Percentiles rank a stretch among this genome's conserved stretches.
These are phyloP conservation scores for Colistium nudipinnis DNA, from an alignment of 2,113 vertebrate genomes.

Conservation along the genomic window DNA sequence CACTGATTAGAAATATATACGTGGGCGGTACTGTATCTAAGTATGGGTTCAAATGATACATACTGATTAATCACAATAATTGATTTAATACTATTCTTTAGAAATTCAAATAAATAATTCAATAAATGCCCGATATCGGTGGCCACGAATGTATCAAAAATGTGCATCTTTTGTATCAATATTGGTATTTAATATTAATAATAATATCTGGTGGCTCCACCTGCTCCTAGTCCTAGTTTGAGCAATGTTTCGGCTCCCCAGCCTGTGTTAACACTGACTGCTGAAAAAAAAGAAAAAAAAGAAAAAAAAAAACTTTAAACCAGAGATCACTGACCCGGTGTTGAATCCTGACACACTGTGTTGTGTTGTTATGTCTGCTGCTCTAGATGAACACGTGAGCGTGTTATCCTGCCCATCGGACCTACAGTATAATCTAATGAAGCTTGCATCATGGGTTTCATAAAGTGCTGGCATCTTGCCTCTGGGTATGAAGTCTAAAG, in stretches of 20 bases:
- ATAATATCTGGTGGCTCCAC: too few relatives aligned
- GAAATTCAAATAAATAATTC: too few relatives aligned
- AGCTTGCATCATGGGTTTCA: conserved; percentile 21
- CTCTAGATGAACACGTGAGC: not conserved
- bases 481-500: conserved; percentile 23
- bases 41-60: too few relatives aligned
- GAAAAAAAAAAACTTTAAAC: not conserved
- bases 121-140: too few relatives aligned
- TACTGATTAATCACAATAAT: too few relatives aligned
- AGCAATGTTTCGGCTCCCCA: not conserved
- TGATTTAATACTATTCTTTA: too few relatives aligned
- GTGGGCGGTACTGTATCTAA: too few relatives aligned
- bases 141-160: too few relatives aligned
- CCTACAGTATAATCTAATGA: conserved; percentile 30
- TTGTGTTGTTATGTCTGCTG: not conserved
- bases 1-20: too few relatives aligned
- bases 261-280: not conserved
- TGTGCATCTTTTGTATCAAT: too few relatives aligned
- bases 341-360: not conserved
- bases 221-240: not conserved
- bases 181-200: too few relatives aligned
- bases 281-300: not conserved
- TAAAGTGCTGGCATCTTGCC: conserved; percentile 34
- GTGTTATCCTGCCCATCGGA: not conserved
- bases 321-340: too few relatives aligned